These are phyloP conservation scores for Tribolium castaneum DNA, from an alignment of 1,140 invertebrate genomes.

Conservation along the genomic window DNA sequence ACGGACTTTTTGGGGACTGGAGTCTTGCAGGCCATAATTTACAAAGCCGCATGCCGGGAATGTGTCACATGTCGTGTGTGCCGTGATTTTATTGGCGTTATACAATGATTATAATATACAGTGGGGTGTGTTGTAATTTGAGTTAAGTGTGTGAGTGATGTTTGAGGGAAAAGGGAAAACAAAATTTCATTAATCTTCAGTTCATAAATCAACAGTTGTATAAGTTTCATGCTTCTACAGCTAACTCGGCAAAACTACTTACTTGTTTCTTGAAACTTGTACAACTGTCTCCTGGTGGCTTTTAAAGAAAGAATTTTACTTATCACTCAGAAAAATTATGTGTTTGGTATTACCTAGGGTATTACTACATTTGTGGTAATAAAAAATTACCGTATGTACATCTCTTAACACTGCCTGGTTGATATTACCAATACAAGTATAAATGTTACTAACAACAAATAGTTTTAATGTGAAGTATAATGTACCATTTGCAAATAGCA, in stretches of 20 bases:
- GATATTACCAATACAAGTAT: too few relatives aligned
- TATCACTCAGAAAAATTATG: too few relatives aligned
- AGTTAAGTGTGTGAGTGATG: constrained; percentile 20
- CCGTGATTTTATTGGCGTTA: constrained; percentile 23
- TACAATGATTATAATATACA: constrained; percentile 15
- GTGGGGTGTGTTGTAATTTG: constrained; percentile 23
- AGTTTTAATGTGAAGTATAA: too few relatives aligned
- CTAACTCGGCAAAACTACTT: background rate
- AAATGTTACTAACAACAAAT: too few relatives aligned
- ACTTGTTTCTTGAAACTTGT: constrained; percentile 47
- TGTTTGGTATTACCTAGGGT: too few relatives aligned
- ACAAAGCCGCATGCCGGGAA: constrained; percentile 55
- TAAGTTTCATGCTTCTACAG: constrained; percentile 47
- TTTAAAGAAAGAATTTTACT: background rate
- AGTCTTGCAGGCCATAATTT: constrained; percentile 55
- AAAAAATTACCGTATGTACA: too few relatives aligned
- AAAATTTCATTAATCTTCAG: constrained; percentile 18
- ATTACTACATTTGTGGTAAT: too few relatives aligned
- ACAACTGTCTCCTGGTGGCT: constrained; percentile 51
- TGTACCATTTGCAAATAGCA: too few relatives aligned
- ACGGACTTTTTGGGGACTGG: constrained; percentile 62
- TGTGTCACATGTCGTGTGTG: constrained; percentile 22
- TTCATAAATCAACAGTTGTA: constrained; percentile 50
- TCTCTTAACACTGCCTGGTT: too few relatives aligned
- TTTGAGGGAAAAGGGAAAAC: constrained; percentile 35